phyloP scores from a whole-genome alignment of 2,797 vertebrate genomes.

The Scolopax bukidnonensis region DNA sequence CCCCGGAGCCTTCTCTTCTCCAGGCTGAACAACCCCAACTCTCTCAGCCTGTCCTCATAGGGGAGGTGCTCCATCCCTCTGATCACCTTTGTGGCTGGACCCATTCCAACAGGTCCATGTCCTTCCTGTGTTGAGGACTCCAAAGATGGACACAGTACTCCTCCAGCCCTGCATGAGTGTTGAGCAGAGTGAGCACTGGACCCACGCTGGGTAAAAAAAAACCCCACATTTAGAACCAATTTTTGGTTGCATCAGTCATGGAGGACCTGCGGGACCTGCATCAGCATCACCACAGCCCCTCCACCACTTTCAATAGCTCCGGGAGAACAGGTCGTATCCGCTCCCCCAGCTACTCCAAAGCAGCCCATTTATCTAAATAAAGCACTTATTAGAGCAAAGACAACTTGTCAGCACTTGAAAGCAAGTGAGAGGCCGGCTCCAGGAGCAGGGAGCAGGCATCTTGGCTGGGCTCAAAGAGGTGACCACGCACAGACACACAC shows the following conservation, averaged over 20 bases:
- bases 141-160: not conserved
- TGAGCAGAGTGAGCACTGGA: rapidly evolving
- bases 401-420: not conserved
- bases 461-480: not conserved
- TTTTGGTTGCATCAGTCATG: not conserved
- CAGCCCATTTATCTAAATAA: not conserved
- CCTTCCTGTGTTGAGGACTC: too few species aligned
- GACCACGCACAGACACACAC: not conserved
- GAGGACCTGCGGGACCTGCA: not conserved
- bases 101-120: too few species aligned
- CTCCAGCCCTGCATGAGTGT: not conserved
- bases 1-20: too few species aligned
- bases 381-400: not conserved
- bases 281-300: not conserved
- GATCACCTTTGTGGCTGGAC: too few species aligned
- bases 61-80: too few species aligned
- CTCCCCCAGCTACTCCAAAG: not conserved
- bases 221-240: not conserved
- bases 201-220: not conserved
- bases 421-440: not conserved
- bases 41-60: too few species aligned
- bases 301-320: not conserved
- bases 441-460: not conserved
- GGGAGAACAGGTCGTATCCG: rapidly evolving
- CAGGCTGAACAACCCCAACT: too few species aligned